phyloP scores from a whole-genome alignment of 2,797 vertebrate genomes.

The Sciurus carolinensis region DNA sequence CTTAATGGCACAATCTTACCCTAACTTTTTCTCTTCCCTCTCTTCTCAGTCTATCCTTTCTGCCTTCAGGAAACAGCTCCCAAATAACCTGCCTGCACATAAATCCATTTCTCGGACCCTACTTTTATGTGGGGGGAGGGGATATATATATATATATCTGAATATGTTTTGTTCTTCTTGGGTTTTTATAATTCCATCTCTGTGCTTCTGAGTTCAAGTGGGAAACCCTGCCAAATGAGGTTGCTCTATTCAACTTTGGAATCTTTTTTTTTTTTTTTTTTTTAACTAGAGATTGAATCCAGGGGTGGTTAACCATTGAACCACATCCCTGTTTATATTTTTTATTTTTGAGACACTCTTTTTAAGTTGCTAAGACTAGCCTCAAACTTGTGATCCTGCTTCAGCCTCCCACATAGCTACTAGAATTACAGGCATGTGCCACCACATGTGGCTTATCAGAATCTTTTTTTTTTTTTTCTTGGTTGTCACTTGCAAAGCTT shows the following conservation, averaged over 20 bases:
- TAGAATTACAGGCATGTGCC: no score
- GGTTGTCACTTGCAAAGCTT: background rate
- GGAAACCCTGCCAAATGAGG: background rate
- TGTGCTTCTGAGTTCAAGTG: background rate
- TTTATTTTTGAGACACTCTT: no score
- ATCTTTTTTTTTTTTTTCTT: background rate
- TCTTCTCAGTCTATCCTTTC: background rate
- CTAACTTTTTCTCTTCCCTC: background rate
- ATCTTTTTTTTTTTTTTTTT: background rate
- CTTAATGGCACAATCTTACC: background rate
- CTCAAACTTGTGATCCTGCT: no score
- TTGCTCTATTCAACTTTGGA: background rate
- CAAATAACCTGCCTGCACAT: conserved; percentile 24
- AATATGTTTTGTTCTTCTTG: conserved; percentile 36
- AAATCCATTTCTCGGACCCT: conserved; percentile 20
- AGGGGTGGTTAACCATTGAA: no score
- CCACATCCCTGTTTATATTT: no score
- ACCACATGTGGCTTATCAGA: background rate
- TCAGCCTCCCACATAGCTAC: no score
- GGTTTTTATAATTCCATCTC: background rate
- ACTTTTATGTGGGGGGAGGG: background rate
- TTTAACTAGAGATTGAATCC: no score
- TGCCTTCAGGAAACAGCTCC: background rate
- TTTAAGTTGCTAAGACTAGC: no score
- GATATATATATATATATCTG: background rate